These are phyloP conservation scores for Drosophila biarmipes DNA, from an alignment of 1,140 invertebrate species.

Conservation along the genomic window DNA sequence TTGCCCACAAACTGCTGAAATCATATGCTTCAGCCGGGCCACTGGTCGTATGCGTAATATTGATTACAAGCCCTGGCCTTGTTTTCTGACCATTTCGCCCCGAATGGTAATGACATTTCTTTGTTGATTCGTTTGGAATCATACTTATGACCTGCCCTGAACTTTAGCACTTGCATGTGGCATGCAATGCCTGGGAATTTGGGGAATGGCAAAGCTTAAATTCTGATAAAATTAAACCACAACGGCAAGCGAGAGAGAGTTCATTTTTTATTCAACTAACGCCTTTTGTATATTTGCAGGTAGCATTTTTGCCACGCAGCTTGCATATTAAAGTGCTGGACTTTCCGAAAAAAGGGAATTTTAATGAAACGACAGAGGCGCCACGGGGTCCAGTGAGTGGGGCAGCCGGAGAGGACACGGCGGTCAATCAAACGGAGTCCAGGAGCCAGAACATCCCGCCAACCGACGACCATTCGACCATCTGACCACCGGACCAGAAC, in stretches of 20 bases:
- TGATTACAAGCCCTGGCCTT: constrained; percentile 36
- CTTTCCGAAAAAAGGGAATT: constrained; percentile 32
- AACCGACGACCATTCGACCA: constrained; percentile 13
- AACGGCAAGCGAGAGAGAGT: background rate
- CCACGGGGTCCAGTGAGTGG: constrained; percentile 6
- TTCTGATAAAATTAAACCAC: background rate
- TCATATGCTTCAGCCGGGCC: constrained; percentile 6
- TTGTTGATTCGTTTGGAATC: constrained; percentile 9
- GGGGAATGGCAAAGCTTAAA: constrained; percentile 2
- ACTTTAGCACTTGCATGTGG: constrained; percentile 54
- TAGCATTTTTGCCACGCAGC: constrained; percentile 21
- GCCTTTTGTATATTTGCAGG: constrained; percentile 54
- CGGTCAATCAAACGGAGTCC: constrained; percentile 28
- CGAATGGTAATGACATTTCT: constrained; percentile 37
- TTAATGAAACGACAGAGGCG: constrained; percentile 65
- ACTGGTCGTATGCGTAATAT: constrained; percentile 54
- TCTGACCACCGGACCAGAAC: constrained; percentile 8
- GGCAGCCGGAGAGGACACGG: constrained; percentile 5
- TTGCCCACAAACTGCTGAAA: constrained; percentile 11
- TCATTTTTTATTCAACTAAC: constrained; percentile 10
- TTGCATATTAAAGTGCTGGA: constrained; percentile 54
- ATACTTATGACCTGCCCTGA: constrained; percentile 21
- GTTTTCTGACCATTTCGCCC: constrained; percentile 20
- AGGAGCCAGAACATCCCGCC: constrained; percentile 9
- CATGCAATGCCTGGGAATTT: constrained; percentile 34